Evolutionary conservation across 2,797 vertebrate genomes (phyloP), one percentile per base, ranked within the genome.

Genomic region (Mycteria americana): DNA sequence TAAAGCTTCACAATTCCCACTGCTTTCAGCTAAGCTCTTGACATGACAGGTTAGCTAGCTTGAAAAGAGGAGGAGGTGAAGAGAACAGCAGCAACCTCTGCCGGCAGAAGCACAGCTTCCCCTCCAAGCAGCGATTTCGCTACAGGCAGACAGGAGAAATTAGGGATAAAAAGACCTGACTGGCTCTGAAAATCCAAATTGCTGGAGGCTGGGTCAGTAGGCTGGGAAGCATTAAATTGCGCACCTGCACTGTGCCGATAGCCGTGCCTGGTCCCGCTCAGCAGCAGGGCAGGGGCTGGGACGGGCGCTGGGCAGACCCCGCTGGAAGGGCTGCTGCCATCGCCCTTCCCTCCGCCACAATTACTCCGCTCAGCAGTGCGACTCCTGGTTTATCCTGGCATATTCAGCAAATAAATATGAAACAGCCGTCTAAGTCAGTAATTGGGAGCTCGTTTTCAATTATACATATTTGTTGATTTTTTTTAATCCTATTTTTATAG

Each of bases 1-100:
- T 96, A 98, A 96, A 96, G 94, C 96, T 96, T 96, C 95, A 88
- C 95, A 96, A 97, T 97, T 97, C 96, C 96, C 95, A 95, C 88
- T 69, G 97, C 93, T 92, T 97, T 96, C 97, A 97, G 95, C 92
- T 96, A 94, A 96, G 83, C 1, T 45, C 86, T 89, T 97, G 96
- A 97, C 93, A 77, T 97, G 94, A 95, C 96, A 97, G 94, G 94
- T 96, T 93, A 97, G 73, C 93, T 88, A 57, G 54, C 64, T 80
- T 56, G 64, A 31, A 39, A 46, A 57, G 82, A 89, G 70, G 83
- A 93, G 89, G 84, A 82, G 60, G 94, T 73, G 76, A 88, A 74
- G 77, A 67, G 90, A 80, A 88, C 92, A 87, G 85, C 78, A 95
- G 94, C 94, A 92, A 74, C 96, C 96, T 95, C 96, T 96, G 93